Conservation (phyloP, 53 echinoderm and acorn worm species). For the Astropecten irregularis region DNA sequence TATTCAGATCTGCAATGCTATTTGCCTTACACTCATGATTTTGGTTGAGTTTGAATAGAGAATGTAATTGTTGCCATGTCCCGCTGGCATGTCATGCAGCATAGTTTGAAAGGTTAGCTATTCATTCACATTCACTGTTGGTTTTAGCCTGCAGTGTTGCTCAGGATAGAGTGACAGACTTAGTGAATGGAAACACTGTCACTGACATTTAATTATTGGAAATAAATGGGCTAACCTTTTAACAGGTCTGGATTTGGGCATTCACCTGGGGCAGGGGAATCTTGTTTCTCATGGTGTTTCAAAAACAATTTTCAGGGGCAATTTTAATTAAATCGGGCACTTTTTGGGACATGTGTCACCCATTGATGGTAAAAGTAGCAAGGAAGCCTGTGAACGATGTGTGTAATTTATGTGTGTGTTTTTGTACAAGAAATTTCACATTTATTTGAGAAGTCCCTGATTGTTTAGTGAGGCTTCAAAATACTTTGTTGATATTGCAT, state of each 20-base stretch:
- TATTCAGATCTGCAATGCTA: too few relatives aligned
- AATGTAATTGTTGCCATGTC: neutral
- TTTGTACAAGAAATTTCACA: too few relatives aligned
- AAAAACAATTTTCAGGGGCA: constrained; percentile 39
- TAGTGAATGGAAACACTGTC: neutral
- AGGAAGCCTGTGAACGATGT: too few relatives aligned
- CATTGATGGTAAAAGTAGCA: too few relatives aligned
- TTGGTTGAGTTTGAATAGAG: constrained; percentile 20
- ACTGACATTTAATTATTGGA: constrained; percentile 36
- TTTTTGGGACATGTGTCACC: too few relatives aligned
- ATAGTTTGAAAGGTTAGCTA: constrained; percentile 5
- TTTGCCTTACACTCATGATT: constrained; percentile 2
- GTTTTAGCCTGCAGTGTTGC: constrained; percentile 10
- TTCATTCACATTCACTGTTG: neutral
- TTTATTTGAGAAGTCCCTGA: too few relatives aligned
- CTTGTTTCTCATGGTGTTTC: constrained; percentile 17
- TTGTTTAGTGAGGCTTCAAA: too few relatives aligned
- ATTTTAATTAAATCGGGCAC: too few relatives aligned
- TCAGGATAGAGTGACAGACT: constrained; percentile 18
- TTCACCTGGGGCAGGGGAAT: constrained; percentile 7
- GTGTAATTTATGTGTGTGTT: too few relatives aligned
- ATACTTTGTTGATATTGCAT: too few relatives aligned
- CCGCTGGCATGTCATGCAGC: neutral
- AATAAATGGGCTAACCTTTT: constrained; percentile 48
- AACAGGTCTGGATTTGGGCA: constrained; percentile 16